phyloP scores from a whole-genome alignment of 2,113 vertebrate genomes.

The Garra rufa region DNA sequence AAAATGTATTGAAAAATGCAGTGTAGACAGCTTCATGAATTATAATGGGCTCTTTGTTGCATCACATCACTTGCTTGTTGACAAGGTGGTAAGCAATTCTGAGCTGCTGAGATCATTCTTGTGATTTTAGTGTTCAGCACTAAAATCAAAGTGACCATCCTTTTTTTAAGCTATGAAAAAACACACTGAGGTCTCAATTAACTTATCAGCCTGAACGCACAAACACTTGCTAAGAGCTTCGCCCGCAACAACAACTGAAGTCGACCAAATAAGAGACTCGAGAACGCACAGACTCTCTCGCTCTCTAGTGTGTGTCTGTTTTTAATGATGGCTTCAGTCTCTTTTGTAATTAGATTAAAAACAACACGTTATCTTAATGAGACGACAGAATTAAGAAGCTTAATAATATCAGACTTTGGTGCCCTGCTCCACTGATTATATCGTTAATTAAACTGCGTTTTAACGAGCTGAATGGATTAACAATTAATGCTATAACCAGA shows the following conservation, averaged over 20 bases:
- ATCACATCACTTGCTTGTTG: not conserved
- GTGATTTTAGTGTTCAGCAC: not conserved
- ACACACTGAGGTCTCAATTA: slow-evolving; percentile 17
- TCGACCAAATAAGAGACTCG: not conserved
- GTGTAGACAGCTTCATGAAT: not conserved
- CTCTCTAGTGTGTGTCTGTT: slow-evolving; percentile 8
- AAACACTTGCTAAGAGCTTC: slow-evolving; percentile 2
- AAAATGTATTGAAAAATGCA: not conserved
- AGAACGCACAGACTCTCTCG: slow-evolving; percentile 11
- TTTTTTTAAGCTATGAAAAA: not conserved
- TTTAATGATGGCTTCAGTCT: slow-evolving; percentile 42
- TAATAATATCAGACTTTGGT: slow-evolving; percentile 46
- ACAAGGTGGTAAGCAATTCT: not conserved
- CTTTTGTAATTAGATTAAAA: slow-evolving; percentile 55
- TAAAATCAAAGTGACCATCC: slow-evolving; percentile 19
- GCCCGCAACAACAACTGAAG: not conserved
- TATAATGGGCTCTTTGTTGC: not conserved
- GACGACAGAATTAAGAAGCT: slow-evolving; percentile 46
- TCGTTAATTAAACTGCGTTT: slow-evolving; percentile 52
- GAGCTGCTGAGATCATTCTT: not conserved
- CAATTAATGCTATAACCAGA: slow-evolving; percentile 41
- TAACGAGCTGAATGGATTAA: slow-evolving; percentile 52
- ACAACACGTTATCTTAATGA: slow-evolving; percentile 50
- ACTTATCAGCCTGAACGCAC: not conserved
- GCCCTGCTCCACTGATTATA: slow-evolving; percentile 48